Evolutionary conservation across 2,888 invertebrate genomes (phyloP).

Genomic region (Caenorhabditis sp.): DNA sequence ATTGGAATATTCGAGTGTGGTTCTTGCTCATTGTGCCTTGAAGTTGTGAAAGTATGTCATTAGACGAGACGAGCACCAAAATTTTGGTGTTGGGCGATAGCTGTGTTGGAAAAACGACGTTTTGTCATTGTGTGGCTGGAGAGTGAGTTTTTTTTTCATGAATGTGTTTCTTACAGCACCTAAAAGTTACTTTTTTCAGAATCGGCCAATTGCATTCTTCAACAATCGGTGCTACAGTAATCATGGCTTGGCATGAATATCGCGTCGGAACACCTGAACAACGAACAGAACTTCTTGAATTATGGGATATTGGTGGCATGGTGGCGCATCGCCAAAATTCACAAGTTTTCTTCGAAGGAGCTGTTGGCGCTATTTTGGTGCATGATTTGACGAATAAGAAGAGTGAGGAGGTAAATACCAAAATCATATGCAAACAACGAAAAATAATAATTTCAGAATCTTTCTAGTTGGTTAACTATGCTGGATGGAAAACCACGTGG

Average conservation of each 20-base stretch:
- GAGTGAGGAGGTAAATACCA: slow-evolving; percentile 80
- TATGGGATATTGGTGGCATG: slow-evolving; percentile 93
- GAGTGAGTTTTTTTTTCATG: slow-evolving; percentile 32
- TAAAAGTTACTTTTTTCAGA: slow-evolving; percentile 31
- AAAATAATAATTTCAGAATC: slow-evolving; percentile 42
- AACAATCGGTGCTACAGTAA: slow-evolving; percentile 88
- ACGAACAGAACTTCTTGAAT: slow-evolving; percentile 77
- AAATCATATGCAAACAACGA: neutral
- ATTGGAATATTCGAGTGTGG: slow-evolving; percentile 65
- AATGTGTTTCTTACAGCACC: slow-evolving; percentile 4
- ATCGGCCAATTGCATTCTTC: slow-evolving; percentile 86
- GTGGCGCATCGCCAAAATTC: slow-evolving; percentile 72
- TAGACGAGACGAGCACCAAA: slow-evolving; percentile 73
- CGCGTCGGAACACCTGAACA: slow-evolving; percentile 65
- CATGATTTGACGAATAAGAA: slow-evolving; percentile 96
- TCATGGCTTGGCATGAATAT: slow-evolving; percentile 77
- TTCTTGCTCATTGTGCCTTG: slow-evolving; percentile 63
- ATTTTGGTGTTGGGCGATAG: slow-evolving; percentile 91
- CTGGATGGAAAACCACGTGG: slow-evolving; percentile 45
- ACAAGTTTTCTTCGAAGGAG: slow-evolving; percentile 88
- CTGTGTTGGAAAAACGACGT: slow-evolving; percentile 86
- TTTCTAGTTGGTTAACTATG: slow-evolving; percentile 57
- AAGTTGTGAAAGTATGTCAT: slow-evolving; percentile 40
- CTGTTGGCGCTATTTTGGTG: slow-evolving; percentile 91
- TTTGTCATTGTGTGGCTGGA: slow-evolving; percentile 49